Evolutionary conservation across 2,797 vertebrate species (phyloP), one percentile per base, ranked within the genome.

Genomic region (Paratrypauchen microcephalus): DNA sequence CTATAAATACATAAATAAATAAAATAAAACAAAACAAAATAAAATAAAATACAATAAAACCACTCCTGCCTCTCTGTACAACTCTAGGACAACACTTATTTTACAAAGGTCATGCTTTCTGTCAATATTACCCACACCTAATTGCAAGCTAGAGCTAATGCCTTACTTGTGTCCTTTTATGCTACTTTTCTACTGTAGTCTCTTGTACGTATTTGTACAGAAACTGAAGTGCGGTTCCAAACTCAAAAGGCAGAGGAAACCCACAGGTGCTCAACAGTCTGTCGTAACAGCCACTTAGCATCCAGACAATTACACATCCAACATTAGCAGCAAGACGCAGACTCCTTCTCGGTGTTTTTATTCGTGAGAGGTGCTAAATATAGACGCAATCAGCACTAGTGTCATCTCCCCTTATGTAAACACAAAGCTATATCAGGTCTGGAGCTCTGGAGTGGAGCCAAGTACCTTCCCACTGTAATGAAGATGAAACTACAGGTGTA

Each of bases 241-340:
- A 48, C 63, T 80, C 36, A 69, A 68, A 36, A 76, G 28, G 19
- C 9, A 26, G 21, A 63, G 56, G 45, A 80, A 80, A 80, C 81
- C 74, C 66, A 77, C 81, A 83, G 76, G 80, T 84, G 73, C 65
- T 76, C 62, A 71, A 75, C 30, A 56, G 69, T 65, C 70, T 69
- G 73, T 78, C 68, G 72, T 76, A 83, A 81, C 64, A 83, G 70
- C 68, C 73, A 80, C 67, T 86, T 76, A 75, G 65, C 65, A 64
- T 68, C 54, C 64, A 74, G 72, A 66, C 82, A 83, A 84, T 65
- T 83, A 60, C 72, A 74, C 70, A 76, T 78, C 72, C 82, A 79
- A 69, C 0, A 13, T 45, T 5, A 45, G 41, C 13, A 5, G 13
- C 41, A 45, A 13, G 39, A 50, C 28, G 69, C 72, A 68, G 69